phyloP scores from a whole-genome alignment of 2,797 vertebrate species.

The Micrastur ruficollis region DNA sequence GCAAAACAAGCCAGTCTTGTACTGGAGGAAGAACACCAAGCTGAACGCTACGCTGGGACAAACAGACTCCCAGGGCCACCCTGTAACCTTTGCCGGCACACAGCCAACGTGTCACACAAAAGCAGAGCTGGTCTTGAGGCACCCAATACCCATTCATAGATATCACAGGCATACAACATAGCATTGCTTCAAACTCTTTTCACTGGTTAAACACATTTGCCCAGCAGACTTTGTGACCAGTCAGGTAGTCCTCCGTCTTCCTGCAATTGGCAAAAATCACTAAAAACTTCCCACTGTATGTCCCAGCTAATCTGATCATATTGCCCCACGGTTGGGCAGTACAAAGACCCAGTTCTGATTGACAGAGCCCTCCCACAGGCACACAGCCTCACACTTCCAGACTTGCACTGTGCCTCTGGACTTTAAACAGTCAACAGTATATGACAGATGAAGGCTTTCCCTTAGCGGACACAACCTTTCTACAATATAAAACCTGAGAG shows the following conservation, averaged over 20 bases:
- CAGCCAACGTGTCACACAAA: accelerated
- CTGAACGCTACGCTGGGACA: not conserved
- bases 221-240: not conserved
- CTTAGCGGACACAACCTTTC: not conserved
- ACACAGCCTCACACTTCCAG: not conserved
- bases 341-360: accelerated
- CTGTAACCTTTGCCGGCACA: not conserved
- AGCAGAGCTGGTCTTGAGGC: not conserved
- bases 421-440: not conserved
- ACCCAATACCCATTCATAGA: not conserved
- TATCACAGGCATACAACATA: not conserved
- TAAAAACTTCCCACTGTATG: accelerated
- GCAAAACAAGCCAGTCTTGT: not conserved
- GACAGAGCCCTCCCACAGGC: not conserved
- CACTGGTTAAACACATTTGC: not conserved
- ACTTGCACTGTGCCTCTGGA: not conserved
- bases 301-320: not conserved
- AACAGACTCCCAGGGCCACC: not conserved
- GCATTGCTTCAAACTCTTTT: not conserved
- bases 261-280: not conserved
- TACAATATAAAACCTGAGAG: not conserved
- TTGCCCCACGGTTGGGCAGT: not conserved
- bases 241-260: not conserved
- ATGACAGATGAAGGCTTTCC: not conserved
- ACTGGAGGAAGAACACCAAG: not conserved